Percentiles rank a stretch among this genome's conserved stretches.
phyloP scores from a whole-genome alignment of 1,140 invertebrate genomes.

The Diachasma alloeum region DNA sequence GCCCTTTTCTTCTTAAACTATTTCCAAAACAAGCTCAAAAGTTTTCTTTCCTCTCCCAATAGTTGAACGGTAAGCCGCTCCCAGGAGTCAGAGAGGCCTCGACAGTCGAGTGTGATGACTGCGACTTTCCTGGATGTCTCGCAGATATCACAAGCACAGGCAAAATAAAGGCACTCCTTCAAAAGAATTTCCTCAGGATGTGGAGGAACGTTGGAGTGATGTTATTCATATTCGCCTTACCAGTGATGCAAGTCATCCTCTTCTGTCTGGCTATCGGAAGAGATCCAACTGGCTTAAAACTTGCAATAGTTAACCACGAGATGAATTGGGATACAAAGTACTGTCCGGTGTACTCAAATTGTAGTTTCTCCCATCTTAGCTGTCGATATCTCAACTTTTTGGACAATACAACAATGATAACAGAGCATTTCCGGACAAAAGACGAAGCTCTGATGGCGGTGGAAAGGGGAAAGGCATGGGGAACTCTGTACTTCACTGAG shows the following conservation, averaged over 20 bases:
- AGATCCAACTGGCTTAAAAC: conserved; percentile 82
- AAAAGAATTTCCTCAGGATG: conserved; percentile 94
- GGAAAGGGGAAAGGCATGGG: conserved; percentile 81
- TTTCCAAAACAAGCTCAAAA: not conserved
- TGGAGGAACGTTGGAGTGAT: conserved; percentile 90
- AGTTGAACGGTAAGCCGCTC: conserved; percentile 69
- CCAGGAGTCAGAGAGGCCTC: conserved; percentile 57
- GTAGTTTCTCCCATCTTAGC: conserved; percentile 75
- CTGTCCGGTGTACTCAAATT: conserved; percentile 66
- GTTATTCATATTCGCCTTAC: conserved; percentile 91
- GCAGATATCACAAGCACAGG: conserved; percentile 71
- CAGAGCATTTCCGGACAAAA: conserved; percentile 75
- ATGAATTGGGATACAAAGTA: conserved; percentile 69
- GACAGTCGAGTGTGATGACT: conserved; percentile 68
- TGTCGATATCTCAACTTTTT: conserved; percentile 79
- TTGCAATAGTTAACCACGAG: conserved; percentile 90
- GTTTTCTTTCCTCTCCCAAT: conserved; percentile 36
- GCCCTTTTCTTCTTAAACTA: no score
- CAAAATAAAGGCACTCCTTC: conserved; percentile 81
- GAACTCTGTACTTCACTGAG: conserved; percentile 82
- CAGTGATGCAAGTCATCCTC: conserved; percentile 92
- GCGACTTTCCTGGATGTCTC: conserved; percentile 65
- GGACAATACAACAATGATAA: conserved; percentile 70
- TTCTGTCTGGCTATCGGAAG: conserved; percentile 95
- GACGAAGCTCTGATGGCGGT: conserved; percentile 78